A percentile compares a stretch with the other conserved stretches of the same genome.
phyloP scores from a whole-genome alignment of 2,888 invertebrate species.

The Odontomyia ornata region DNA sequence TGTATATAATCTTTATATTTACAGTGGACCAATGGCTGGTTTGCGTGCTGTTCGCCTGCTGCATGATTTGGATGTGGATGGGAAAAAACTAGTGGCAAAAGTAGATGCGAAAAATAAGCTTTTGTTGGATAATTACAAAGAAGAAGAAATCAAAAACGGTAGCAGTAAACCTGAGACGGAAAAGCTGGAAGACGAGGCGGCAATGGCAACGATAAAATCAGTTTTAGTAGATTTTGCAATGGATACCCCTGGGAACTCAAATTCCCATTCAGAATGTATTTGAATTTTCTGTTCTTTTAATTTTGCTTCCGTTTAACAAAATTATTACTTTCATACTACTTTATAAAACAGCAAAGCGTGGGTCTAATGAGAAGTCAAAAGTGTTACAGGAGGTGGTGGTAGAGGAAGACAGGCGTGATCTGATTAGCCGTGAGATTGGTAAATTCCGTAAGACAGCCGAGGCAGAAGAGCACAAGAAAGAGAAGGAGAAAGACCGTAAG shows the following conservation, averaged over 20 bases:
- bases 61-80: slow-evolving; percentile 91
- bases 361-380: slow-evolving; percentile 53
- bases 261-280: slow-evolving; percentile 55
- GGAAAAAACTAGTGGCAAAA: slow-evolving; percentile 93
- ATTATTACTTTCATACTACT: too few relatives aligned
- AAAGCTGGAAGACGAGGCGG: slow-evolving; percentile 70
- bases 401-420: slow-evolving; percentile 95
- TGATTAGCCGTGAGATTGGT: slow-evolving; percentile 96
- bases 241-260: slow-evolving; percentile 68
- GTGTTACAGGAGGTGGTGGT: slow-evolving; percentile 86
- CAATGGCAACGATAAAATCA: slow-evolving; percentile 79
- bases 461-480: slow-evolving; percentile 63
- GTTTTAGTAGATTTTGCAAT: slow-evolving; percentile 84
- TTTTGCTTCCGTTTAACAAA: too few relatives aligned
- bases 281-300: slow-evolving; percentile 62
- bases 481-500: slow-evolving; percentile 66
- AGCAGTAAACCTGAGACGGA: slow-evolving; percentile 68
- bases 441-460: slow-evolving; percentile 92
- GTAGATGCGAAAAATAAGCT: slow-evolving; percentile 98
- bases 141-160: slow-evolving; percentile 71
- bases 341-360: slow-evolving; percentile 19
- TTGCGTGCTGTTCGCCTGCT: slow-evolving; percentile 91
- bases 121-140: slow-evolving; percentile 91
- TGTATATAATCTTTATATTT: too few relatives aligned
- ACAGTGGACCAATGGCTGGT: slow-evolving; percentile 89